Conservation (phyloP, 2,888 invertebrate genomes). For the Amphipyra berbera region DNA sequence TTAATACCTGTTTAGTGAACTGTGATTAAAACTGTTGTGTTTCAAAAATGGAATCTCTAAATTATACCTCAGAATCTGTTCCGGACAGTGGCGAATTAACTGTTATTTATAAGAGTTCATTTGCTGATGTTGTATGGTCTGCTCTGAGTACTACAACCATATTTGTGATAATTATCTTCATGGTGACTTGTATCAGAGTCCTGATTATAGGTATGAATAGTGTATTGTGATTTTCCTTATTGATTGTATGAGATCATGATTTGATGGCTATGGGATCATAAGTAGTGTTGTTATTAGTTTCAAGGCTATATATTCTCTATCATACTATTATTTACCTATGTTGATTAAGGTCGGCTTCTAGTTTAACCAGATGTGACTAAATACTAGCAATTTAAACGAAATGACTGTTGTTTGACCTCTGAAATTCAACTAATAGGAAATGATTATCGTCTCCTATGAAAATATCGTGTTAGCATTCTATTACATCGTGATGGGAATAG, state of each 20-base stretch:
- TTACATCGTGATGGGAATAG: no score
- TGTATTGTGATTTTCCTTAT: slow-evolving; percentile 19
- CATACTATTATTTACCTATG: no score
- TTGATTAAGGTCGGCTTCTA: no score
- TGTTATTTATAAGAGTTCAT: slow-evolving; percentile 14
- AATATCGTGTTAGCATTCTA: no score
- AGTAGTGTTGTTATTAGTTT: background rate
- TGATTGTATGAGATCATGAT: slow-evolving; percentile 6
- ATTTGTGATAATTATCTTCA: slow-evolving; percentile 60
- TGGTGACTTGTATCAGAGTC: slow-evolving; percentile 64
- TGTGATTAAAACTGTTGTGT: slow-evolving; percentile 14
- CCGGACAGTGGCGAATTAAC: slow-evolving; percentile 9
- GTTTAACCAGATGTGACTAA: no score
- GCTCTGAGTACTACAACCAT: slow-evolving; percentile 47
- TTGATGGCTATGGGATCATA: background rate
- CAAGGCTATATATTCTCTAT: background rate
- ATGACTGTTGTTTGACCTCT: no score
- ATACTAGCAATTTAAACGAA: no score
- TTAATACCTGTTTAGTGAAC: slow-evolving; percentile 8
- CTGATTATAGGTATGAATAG: slow-evolving; percentile 60
- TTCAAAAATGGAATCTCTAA: slow-evolving; percentile 61
- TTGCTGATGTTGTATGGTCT: slow-evolving; percentile 58
- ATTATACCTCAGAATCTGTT: slow-evolving; percentile 5
- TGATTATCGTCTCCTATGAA: no score
- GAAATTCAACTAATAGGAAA: no score